Conservation (phyloP, 2,888 invertebrate species). For the Cephus rjabovi region DNA sequence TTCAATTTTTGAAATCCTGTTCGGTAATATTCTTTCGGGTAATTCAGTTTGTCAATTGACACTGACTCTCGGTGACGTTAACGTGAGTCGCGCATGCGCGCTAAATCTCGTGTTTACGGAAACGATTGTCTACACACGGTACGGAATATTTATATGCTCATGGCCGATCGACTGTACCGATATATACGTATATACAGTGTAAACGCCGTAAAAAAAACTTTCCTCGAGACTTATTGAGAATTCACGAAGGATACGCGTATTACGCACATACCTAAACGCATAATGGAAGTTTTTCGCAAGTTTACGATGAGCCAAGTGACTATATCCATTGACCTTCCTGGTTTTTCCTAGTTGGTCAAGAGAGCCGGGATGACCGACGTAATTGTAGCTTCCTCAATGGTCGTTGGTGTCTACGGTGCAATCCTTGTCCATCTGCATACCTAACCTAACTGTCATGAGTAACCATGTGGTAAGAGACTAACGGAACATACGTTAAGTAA, state of each 20-base stretch:
- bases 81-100: neutral
- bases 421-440: neutral
- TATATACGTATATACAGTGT: no score
- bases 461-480: neutral
- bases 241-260: neutral
- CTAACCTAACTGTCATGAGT: neutral
- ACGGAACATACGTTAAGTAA: neutral
- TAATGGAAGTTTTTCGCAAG: neutral
- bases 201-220: neutral
- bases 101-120: slow-evolving; percentile 33
- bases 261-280: neutral
- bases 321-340: neutral
- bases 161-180: neutral
- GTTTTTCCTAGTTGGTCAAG: neutral
- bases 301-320: neutral
- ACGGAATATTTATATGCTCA: slow-evolving; percentile 24
- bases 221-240: neutral
- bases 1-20: neutral
- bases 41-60: neutral
- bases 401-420: neutral
- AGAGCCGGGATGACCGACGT: neutral
- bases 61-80: neutral
- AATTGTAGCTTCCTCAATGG: neutral
- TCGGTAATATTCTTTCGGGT: neutral
- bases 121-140: slow-evolving; percentile 25